Percentiles rank a stretch among this genome's conserved stretches.
phyloP scores from a whole-genome alignment of 1,140 invertebrate species.

The Bactericera cockerelli region DNA sequence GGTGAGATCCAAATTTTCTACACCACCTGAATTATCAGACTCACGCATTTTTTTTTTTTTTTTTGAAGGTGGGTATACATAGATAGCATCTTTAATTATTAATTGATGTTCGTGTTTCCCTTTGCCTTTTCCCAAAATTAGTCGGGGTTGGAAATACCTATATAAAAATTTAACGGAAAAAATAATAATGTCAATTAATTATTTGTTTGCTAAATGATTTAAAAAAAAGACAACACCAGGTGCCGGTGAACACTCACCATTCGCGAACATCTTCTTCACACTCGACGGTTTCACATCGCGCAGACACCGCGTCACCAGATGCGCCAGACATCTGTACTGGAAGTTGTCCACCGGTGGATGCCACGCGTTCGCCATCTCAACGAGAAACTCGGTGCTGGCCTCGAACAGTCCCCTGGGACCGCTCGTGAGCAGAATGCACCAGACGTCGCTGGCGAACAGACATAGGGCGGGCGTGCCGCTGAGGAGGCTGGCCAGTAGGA shows the following conservation, averaged over 20 bases:
- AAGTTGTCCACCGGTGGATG: background rate
- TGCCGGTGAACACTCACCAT: conserved; percentile 5
- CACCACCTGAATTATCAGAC: too few relatives aligned
- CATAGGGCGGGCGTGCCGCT: background rate
- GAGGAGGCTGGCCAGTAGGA: background rate
- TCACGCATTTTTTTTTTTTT: too few relatives aligned
- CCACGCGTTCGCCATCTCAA: background rate
- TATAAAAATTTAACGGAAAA: too few relatives aligned
- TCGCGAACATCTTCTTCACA: conserved; percentile 1
- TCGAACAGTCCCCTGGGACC: background rate
- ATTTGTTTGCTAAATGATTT: too few relatives aligned
- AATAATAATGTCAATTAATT: too few relatives aligned
- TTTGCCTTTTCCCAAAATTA: too few relatives aligned
- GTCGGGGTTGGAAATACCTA: too few relatives aligned
- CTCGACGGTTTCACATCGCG: background rate
- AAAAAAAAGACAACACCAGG: too few relatives aligned
- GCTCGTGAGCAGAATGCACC: background rate
- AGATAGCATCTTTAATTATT: too few relatives aligned
- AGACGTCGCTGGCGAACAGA: background rate
- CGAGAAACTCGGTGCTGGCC: background rate
- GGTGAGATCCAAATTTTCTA: too few relatives aligned
- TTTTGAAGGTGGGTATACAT: too few relatives aligned
- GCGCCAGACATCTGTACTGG: background rate
- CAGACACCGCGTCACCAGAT: background rate
- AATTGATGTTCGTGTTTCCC: too few relatives aligned